A percentile compares a stretch with the other conserved stretches of the same genome.
phyloP scores from a whole-genome alignment of 2,797 vertebrate species.

The Sphenopsis melanotis region DNA sequence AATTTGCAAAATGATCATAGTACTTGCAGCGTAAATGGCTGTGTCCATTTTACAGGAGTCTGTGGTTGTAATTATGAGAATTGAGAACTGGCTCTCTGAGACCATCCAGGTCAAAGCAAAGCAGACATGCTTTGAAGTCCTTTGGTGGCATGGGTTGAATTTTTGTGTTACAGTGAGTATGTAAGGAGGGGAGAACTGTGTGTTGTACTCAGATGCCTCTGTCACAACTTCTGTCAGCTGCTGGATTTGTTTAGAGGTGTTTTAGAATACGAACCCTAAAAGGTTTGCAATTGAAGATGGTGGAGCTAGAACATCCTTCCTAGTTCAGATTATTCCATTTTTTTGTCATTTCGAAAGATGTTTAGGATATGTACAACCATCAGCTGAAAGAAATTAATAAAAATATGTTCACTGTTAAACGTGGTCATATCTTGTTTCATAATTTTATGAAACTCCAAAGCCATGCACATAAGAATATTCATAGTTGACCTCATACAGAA shows the following conservation, averaged over 20 bases:
- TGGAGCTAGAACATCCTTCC: neutral
- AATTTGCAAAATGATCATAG: neutral
- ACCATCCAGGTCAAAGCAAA: neutral
- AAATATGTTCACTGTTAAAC: neutral
- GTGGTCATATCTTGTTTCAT: neutral
- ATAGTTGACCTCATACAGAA: neutral
- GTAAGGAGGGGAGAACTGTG: neutral
- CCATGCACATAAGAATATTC: neutral
- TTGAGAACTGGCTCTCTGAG: neutral
- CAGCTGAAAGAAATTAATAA: neutral
- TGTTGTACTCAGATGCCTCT: fast-evolving
- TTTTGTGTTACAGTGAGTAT: neutral
- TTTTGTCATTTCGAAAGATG: neutral
- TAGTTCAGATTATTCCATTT: neutral
- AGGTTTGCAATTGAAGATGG: neutral
- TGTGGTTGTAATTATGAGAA: neutral
- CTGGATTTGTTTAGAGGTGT: neutral
- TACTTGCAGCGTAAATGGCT: neutral
- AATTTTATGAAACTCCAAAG: neutral
- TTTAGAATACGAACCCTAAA: neutral
- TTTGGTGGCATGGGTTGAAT: neutral
- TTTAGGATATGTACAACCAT: neutral
- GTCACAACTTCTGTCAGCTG: fast-evolving
- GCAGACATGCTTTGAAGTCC: neutral
- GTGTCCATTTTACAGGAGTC: neutral